These are phyloP conservation scores for Edolisoma coerulescens DNA, from an alignment of 2,113 vertebrate species.

Conservation along the genomic window DNA sequence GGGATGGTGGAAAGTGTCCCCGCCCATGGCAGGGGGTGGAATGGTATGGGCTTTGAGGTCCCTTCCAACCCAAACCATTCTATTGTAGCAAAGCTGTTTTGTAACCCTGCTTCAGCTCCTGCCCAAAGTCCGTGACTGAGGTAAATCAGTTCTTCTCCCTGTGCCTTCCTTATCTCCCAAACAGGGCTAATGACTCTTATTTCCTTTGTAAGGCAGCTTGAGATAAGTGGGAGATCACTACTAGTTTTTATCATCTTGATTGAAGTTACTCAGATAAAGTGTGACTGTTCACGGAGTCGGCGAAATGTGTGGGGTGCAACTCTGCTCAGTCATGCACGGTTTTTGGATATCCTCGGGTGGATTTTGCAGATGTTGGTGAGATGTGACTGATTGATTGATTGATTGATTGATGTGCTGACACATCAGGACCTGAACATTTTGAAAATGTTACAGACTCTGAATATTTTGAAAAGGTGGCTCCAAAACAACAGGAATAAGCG, in stretches of 20 bases:
- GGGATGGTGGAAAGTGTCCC: neutral
- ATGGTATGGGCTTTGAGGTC: accelerated
- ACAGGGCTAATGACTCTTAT: neutral
- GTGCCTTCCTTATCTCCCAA: neutral
- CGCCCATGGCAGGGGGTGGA: neutral
- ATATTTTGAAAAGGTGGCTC: neutral
- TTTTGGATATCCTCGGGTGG: neutral
- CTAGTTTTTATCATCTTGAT: neutral
- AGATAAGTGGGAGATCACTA: neutral
- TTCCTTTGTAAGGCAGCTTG: neutral
- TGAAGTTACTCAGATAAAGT: neutral
- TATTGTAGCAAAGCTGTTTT: neutral
- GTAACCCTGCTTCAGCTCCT: neutral
- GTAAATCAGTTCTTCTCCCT: slow-evolving; percentile 17
- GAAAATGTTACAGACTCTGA: neutral
- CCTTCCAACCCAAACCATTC: neutral
- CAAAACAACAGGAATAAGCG: neutral
- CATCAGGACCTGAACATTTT: neutral
- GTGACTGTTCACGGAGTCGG: neutral
- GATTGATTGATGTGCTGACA: neutral
- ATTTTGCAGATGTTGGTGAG: neutral
- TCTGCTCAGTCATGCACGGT: accelerated
- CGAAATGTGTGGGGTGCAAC: neutral
- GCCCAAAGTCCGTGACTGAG: neutral
- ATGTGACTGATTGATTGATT: neutral